Conservation (phyloP, 2,888 invertebrate species). For the Drosophila macrospina region DNA sequence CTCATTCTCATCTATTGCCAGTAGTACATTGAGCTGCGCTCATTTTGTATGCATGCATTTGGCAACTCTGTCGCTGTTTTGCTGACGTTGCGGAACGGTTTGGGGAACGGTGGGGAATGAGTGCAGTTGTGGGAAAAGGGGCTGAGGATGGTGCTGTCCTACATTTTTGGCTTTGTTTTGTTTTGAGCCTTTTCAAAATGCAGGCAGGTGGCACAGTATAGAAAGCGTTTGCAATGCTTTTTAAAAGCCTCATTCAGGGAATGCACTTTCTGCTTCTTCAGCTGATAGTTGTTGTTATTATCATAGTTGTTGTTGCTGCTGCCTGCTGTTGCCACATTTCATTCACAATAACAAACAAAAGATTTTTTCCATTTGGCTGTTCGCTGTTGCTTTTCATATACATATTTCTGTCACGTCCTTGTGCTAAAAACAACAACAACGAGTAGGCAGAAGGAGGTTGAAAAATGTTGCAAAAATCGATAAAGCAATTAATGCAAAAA, state of each 20-base stretch:
- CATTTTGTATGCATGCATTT: conserved; percentile 78
- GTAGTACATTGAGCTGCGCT: conserved; percentile 51
- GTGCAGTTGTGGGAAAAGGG: neutral
- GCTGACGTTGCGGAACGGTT: conserved; percentile 48
- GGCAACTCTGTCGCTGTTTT: conserved; percentile 75
- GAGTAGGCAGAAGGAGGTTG: conserved; percentile 33
- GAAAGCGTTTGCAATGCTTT: conserved; percentile 59
- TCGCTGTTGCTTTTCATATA: conserved; percentile 7
- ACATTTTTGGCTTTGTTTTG: conserved; percentile 71
- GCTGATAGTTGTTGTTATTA: conserved; percentile 31
- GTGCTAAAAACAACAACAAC: conserved; percentile 62
- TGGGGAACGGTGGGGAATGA: neutral
- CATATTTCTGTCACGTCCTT: conserved; percentile 70
- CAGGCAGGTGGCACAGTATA: conserved; percentile 57
- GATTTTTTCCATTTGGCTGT: conserved; percentile 38
- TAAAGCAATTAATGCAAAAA: conserved; percentile 82
- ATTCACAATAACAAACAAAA: conserved; percentile 57
- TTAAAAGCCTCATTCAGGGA: conserved; percentile 57
- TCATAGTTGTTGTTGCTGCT: neutral
- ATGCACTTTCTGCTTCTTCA: conserved; percentile 55
- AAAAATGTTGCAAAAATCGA: conserved; percentile 71
- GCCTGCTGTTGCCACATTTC: conserved; percentile 48
- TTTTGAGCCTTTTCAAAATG: conserved; percentile 41
- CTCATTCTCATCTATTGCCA: conserved; percentile 32
- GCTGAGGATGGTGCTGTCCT: conserved; percentile 49